phyloP scores from a whole-genome alignment of 2,113 vertebrate genomes.

The Cyanistes caeruleus region DNA sequence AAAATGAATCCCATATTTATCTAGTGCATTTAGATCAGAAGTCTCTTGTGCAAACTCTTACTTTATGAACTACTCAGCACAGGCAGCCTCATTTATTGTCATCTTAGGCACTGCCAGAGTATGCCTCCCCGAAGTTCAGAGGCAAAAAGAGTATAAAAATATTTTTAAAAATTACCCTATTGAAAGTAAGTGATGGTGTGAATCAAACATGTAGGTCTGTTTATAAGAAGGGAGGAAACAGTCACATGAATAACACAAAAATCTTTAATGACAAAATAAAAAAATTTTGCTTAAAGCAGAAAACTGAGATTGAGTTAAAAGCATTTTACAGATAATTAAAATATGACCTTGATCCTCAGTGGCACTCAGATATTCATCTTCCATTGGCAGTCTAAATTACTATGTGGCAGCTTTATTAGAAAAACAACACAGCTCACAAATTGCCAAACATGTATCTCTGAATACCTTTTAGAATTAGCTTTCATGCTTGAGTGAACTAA shows the following conservation, averaged over 20 bases:
- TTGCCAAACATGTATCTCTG: background rate
- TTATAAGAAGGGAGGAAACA: background rate
- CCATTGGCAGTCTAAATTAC: background rate
- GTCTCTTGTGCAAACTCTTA: background rate
- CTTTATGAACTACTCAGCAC: background rate
- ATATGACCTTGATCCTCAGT: background rate
- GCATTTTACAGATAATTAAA: background rate
- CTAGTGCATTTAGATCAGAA: background rate
- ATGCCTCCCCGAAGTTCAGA: background rate
- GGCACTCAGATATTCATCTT: background rate
- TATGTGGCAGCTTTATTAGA: background rate
- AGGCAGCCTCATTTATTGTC: background rate
- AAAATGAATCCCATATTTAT: background rate
- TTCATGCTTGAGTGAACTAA: background rate
- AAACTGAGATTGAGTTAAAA: background rate
- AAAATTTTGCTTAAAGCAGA: background rate
- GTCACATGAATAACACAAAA: background rate
- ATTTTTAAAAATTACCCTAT: background rate
- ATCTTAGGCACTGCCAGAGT: background rate
- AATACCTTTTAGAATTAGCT: conserved; percentile 25
- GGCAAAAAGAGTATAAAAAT: background rate
- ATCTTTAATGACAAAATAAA: background rate
- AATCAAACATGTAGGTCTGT: background rate
- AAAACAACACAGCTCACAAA: conserved; percentile 1
- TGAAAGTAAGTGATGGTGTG: background rate